Evolutionary conservation across 2,888 invertebrate species (phyloP).

Genomic region (Metacarcinus magister): DNA sequence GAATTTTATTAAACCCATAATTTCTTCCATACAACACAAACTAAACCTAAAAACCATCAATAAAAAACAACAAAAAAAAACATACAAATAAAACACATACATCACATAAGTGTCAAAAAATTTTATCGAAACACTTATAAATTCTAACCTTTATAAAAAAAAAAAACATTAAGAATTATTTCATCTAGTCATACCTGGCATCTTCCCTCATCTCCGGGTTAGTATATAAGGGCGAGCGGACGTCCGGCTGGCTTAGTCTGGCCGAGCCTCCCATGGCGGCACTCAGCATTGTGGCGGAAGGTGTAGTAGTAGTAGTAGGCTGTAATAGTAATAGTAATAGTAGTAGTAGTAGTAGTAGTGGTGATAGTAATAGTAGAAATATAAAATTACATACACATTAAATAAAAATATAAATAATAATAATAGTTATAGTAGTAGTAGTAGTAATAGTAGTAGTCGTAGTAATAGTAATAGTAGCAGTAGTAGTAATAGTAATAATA

Average conservation of each 20-base stretch:
- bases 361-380: background rate
- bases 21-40: too few species aligned
- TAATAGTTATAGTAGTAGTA: background rate
- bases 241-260: conserved; percentile 81
- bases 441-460: background rate
- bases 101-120: too few species aligned
- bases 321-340: background rate
- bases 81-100: too few species aligned
- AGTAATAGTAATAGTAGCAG: background rate
- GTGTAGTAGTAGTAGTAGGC: background rate
- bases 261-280: conserved; percentile 82
- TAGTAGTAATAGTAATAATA: background rate
- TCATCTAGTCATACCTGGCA: conserved; percentile 65
- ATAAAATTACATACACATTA: background rate
- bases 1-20: too few species aligned
- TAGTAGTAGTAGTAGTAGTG: background rate
- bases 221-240: conserved; percentile 78
- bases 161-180: background rate
- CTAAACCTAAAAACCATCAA: too few species aligned
- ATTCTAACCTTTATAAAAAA: background rate
- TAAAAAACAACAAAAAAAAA: too few species aligned
- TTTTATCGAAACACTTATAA: background rate
- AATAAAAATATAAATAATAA: too few species aligned
- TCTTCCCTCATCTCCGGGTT: conserved; percentile 61
- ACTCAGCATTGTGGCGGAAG: conserved; percentile 5